Base-by-base conservation (phyloP, 2,888 invertebrate genomes). In the Drosophila pullipes region DNA sequence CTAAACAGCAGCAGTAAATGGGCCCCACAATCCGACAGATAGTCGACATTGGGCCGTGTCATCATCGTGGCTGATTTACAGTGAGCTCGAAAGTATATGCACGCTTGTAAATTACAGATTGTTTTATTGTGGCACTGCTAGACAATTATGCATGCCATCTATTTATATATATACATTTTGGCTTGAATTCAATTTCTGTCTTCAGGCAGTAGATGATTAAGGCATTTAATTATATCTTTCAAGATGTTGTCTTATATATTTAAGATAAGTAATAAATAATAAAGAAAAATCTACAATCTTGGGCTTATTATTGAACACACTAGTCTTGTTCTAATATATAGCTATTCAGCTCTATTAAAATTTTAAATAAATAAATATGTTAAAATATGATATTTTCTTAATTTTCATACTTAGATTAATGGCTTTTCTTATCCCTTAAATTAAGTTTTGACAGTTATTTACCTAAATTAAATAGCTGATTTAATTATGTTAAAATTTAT, bases 1-100 rank as follows among this genome's bases (percentile, higher is more conserved):
- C 85, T 89, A 83, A 82, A 81, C 81, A 77, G 80, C 82, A 78
- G 74, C 80, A 66, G 68, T 78, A 78, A 80, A 75, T 72, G 68
- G 63, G 68, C 35, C 70, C 76, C 76, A 73, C 55, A 79, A 81
- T 69, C 59, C 77, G 53, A 44, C 54, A 35, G 81, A 69, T 77
- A 62, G 58, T 76, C 72, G 76, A 78, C 69, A 77, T 72, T 74
- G 54, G 54, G 18, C 16, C 35, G 11, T n/a, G 63, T 69, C 59
- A 55, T 55, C 72, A 82, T 73, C 67, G 33, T 49, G 68, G 69
- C 69, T 39, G 25, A 28, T n/a, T 18, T 60, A 81, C 84, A 62
- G 69, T 84, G 83, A 78, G 64, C n/a, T 3, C 4, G 1, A 25
- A 18, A 6, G 4, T 3, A 4, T 30, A 39, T 52, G 30, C 0